Evolutionary conservation across 1,140 invertebrate genomes (phyloP), one percentile per base, ranked within the genome.

Genomic region (Zelostemma sp.): DNA sequence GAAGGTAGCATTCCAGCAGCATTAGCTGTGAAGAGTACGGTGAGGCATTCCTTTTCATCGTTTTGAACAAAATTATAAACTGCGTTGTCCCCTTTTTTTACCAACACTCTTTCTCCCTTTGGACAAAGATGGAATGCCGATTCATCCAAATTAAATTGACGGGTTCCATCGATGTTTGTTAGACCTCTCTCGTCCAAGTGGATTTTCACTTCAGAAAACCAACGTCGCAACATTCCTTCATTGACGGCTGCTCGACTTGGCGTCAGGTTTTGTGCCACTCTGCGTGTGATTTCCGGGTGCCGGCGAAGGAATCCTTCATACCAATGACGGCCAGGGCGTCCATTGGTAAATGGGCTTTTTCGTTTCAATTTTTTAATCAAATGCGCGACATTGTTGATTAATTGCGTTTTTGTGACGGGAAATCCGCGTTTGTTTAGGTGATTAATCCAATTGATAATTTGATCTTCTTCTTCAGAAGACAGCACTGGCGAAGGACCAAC

Each of bases 361-460:
- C 45, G 28, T 25, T 54, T 54, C 47, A 77, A 33, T 41, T 72
- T 68, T 46, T 72, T 65, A 53, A 82, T 67, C n/a, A 80, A 64
- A 38, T 65, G 53, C 60, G 75, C 61, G 14, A 80, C 80, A 68
- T 70, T 77, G 40, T 71, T 63, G 8, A 75, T 21, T 12, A 85
- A 57, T 50, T 72, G 25, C 4, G 66, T 56, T 68, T 73, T 76
- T n/a, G 76, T 81, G 8, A 78, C 21, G 14, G 81, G 80, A 68
- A 83, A 77, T 48, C 78, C 79, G 41, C 58, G 59, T 51, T 76
- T 63, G 46, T 58, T 73, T 4, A 25, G 21, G 21, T 25, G n/a
- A n/a, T n/a, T n/a, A n/a, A n/a, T n/a, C n/a, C n/a, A n/a, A n/a
- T n/a, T n/a, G n/a, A n/a, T n/a, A n/a, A n/a, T n/a, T n/a, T n/a